Evolutionary conservation across 2,113 vertebrate species (phyloP).

Genomic region (Solea senegalensis): DNA sequence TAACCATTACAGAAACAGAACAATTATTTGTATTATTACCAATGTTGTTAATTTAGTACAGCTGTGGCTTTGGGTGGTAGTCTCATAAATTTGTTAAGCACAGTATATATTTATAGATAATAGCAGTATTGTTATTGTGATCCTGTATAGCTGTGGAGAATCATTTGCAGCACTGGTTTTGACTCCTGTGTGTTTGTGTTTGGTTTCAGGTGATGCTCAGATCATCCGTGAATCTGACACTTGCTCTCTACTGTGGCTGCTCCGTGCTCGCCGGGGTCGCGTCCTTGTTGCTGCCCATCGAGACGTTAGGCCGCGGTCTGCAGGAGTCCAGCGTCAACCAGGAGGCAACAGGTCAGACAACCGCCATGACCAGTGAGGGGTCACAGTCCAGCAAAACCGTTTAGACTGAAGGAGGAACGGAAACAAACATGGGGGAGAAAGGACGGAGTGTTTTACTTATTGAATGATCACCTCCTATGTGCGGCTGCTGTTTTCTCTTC

Average conservation of each 20-base stretch:
- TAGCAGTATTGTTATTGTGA: no score
- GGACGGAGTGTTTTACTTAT: neutral
- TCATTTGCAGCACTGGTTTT: no score
- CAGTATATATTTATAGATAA: no score
- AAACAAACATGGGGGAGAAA: neutral
- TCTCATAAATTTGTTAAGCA: no score
- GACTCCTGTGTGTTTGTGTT: slow-evolving; percentile 7
- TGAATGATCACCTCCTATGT: neutral
- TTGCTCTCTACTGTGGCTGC: slow-evolving; percentile 64
- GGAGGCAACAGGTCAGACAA: neutral
- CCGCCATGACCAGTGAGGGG: neutral
- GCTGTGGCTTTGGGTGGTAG: no score
- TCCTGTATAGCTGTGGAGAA: no score
- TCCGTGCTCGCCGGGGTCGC: slow-evolving; percentile 55
- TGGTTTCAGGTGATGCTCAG: slow-evolving; percentile 64
- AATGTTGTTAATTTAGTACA: no score
- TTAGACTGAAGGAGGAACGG: neutral
- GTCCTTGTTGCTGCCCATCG: slow-evolving; percentile 61
- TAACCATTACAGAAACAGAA: no score
- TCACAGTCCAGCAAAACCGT: no score
- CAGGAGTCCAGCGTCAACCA: slow-evolving; percentile 36
- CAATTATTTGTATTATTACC: no score
- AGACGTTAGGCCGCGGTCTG: slow-evolving; percentile 55
- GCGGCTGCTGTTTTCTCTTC: slow-evolving; percentile 15
- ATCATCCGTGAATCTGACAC: slow-evolving; percentile 40